Evolutionary conservation across 2,797 vertebrate genomes (phyloP).

Genomic region (Muraenolepis orangiensis): DNA sequence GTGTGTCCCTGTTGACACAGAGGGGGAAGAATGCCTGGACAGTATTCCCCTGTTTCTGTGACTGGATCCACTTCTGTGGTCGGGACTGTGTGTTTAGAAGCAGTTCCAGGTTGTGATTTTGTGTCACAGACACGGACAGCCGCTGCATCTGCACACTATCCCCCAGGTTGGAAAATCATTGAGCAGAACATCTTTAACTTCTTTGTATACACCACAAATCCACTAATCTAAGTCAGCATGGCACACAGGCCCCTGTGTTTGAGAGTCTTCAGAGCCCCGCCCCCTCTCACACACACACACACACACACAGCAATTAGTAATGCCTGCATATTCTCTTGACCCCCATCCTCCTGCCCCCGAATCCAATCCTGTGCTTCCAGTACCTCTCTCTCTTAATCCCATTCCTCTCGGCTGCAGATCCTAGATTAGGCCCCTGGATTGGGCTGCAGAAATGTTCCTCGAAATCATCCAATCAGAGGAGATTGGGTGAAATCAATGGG

Average conservation of each 20-base stretch:
- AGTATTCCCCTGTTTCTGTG: slow-evolving; percentile 53
- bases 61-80: slow-evolving; percentile 66
- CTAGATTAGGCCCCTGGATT: slow-evolving; percentile 54
- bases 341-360: background rate
- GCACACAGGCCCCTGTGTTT: slow-evolving; percentile 20
- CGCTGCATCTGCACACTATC: slow-evolving; percentile 55
- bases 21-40: slow-evolving; percentile 60
- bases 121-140: slow-evolving; percentile 47
- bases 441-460: slow-evolving; percentile 56
- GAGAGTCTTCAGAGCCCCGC: background rate
- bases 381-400: slow-evolving; percentile 7
- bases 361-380: slow-evolving; percentile 9
- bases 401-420: slow-evolving; percentile 43
- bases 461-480: slow-evolving; percentile 81
- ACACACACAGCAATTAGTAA: background rate
- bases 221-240: slow-evolving; percentile 34
- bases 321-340: background rate
- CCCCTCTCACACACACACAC: background rate
- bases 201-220: slow-evolving; percentile 37
- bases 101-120: slow-evolving; percentile 61
- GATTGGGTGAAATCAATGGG: slow-evolving; percentile 79
- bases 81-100: slow-evolving; percentile 54
- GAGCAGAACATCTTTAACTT: slow-evolving; percentile 48
- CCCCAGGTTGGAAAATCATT: slow-evolving; percentile 47
- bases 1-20: slow-evolving; percentile 70